phyloP scores from a whole-genome alignment of 2,888 invertebrate genomes.

The Cheilosia soror region DNA sequence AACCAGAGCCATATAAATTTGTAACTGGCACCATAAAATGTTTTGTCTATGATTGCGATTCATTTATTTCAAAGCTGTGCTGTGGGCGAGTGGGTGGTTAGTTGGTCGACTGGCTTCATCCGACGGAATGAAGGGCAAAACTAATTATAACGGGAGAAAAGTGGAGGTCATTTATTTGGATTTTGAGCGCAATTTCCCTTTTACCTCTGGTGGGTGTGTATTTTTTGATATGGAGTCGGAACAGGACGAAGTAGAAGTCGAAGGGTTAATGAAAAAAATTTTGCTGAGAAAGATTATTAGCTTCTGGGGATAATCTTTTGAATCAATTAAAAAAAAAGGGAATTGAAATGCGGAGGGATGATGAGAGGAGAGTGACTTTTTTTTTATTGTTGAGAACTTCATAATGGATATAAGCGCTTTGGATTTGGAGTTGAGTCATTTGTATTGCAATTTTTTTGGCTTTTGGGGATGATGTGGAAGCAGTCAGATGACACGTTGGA shows the following conservation, averaged over 20 bases:
- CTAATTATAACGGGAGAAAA: constrained; percentile 74
- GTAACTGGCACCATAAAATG: constrained; percentile 75
- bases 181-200: constrained; percentile 61
- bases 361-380: neutral
- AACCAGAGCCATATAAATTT: constrained; percentile 65
- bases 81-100: constrained; percentile 7
- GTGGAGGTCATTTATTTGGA: constrained; percentile 73
- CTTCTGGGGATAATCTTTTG: constrained; percentile 69
- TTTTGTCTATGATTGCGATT: constrained; percentile 76
- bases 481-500: too few species aligned
- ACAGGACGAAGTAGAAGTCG: constrained; percentile 1
- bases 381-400: constrained; percentile 7
- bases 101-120: constrained; percentile 5
- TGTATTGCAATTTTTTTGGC: neutral
- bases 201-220: constrained; percentile 44
- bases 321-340: constrained; percentile 60
- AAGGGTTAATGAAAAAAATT: constrained; percentile 59
- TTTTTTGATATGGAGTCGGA: constrained; percentile 19
- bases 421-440: neutral
- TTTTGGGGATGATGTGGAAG: too few species aligned
- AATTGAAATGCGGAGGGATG: constrained; percentile 28
- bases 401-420: neutral
- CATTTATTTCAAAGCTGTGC: constrained; percentile 70
- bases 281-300: constrained; percentile 65
- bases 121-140: constrained; percentile 36